phyloP scores from a whole-genome alignment of 64 coral and sea anemone species.

The Pachyseris speciosa region DNA sequence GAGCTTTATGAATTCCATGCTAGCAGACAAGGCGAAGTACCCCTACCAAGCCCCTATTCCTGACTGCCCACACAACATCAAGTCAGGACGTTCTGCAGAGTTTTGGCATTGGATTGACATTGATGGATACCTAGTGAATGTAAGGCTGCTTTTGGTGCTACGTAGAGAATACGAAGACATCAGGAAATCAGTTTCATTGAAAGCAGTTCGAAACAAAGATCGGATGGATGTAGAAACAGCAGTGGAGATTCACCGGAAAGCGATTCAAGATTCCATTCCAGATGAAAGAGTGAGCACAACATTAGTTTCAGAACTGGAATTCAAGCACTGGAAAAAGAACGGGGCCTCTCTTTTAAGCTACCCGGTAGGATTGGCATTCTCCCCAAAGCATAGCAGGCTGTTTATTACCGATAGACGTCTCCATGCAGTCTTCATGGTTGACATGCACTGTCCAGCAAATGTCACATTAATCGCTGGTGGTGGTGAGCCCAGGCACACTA shows the following conservation, averaged over 20 bases:
- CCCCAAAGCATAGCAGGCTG: conserved; percentile 45
- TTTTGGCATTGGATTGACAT: conserved; percentile 70
- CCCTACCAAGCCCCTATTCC: conserved; percentile 64
- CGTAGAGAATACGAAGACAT: conserved; percentile 47
- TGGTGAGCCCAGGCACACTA: conserved; percentile 45
- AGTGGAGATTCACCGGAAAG: conserved; percentile 34
- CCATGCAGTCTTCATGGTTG: conserved; percentile 60
- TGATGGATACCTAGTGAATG: conserved; percentile 66
- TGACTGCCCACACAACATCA: conserved; percentile 63
- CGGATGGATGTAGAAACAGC: conserved; percentile 64
- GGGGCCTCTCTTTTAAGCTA: conserved; percentile 17
- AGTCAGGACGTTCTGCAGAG: conserved; percentile 45
- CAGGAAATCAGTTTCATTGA: conserved; percentile 31
- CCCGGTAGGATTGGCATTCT: conserved; percentile 56
- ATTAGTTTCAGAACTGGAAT: conserved; percentile 64
- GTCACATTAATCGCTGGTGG: conserved; percentile 63
- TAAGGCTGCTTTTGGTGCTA: conserved; percentile 34
- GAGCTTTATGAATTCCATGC: conserved; percentile 66
- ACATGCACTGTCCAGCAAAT: conserved; percentile 72
- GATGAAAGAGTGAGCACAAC: conserved; percentile 42
- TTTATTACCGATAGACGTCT: conserved; percentile 41
- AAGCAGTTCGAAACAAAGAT: conserved; percentile 34
- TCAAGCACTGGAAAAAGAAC: conserved; percentile 58
- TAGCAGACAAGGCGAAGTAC: conserved; percentile 23
- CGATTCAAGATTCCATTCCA: conserved; percentile 25